Conservation (phyloP, 1,140 invertebrate genomes). For the Tetramorium parvispinum region DNA sequence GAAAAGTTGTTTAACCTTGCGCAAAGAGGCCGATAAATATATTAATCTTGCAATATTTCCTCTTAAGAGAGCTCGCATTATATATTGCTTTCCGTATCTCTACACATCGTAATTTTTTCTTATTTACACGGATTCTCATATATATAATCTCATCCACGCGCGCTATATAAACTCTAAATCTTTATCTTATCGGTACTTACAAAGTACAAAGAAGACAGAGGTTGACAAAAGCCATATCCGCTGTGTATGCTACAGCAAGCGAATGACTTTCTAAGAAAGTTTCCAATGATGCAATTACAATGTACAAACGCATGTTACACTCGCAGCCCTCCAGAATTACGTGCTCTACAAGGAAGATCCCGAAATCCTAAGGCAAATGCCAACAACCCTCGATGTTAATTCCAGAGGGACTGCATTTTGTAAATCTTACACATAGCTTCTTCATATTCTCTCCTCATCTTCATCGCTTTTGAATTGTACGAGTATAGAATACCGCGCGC, state of each 20-base stretch:
- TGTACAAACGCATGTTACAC: slow-evolving; percentile 47
- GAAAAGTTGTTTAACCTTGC: slow-evolving; percentile 46
- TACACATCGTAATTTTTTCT: slow-evolving; percentile 49
- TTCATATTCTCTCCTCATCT: slow-evolving; percentile 12
- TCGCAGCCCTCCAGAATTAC: slow-evolving; percentile 30
- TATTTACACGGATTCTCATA: slow-evolving; percentile 40
- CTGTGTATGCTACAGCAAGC: slow-evolving; percentile 51
- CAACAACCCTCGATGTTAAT: not conserved
- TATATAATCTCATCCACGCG: slow-evolving; percentile 53
- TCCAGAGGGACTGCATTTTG: slow-evolving; percentile 28
- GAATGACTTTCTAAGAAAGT: slow-evolving; percentile 59
- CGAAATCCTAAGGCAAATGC: not conserved
- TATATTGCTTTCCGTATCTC: slow-evolving; percentile 56
- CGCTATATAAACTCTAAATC: slow-evolving; percentile 49
- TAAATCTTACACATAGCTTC: slow-evolving; percentile 52
- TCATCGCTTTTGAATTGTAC: slow-evolving; percentile 46
- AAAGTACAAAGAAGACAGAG: slow-evolving; percentile 59
- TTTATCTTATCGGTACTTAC: slow-evolving; percentile 46
- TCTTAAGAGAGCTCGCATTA: slow-evolving; percentile 32
- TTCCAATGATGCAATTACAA: slow-evolving; percentile 50
- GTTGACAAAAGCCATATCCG: slow-evolving; percentile 55
- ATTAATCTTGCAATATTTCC: slow-evolving; percentile 46
- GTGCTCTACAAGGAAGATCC: slow-evolving; percentile 53
- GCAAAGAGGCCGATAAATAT: slow-evolving; percentile 52
- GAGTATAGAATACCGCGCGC: slow-evolving; percentile 65